These are phyloP conservation scores for Sciaenops ocellatus DNA, from an alignment of 2,797 vertebrate species.

Conservation along the genomic window DNA sequence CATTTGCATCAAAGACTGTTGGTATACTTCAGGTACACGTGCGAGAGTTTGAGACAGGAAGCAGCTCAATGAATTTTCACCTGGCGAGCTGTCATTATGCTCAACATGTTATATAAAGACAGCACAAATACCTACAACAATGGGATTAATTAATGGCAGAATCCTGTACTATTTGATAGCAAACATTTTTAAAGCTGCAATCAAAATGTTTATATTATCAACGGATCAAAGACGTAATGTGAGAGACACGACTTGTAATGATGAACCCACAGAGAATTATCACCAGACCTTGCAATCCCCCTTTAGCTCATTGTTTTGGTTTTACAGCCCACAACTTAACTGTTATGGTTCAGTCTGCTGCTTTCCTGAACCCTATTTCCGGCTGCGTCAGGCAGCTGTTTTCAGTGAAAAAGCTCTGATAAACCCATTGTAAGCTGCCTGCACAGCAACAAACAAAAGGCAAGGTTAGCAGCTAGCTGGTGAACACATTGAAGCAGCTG, in stretches of 20 bases:
- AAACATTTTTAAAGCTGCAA: slow-evolving; percentile 20
- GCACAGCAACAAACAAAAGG: slow-evolving; percentile 5
- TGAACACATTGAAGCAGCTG: neutral
- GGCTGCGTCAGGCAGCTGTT: neutral
- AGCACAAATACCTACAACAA: neutral
- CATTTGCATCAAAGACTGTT: slow-evolving; percentile 45
- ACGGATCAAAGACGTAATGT: slow-evolving; percentile 3
- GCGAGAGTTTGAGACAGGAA: slow-evolving; percentile 27
- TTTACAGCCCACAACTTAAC: neutral
- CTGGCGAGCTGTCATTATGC: neutral
- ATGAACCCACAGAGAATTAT: neutral
- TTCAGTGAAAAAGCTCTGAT: neutral
- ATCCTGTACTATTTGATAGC: neutral
- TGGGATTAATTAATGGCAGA: neutral
- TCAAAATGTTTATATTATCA: slow-evolving; percentile 20
- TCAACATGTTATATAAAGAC: neutral
- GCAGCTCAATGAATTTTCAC: neutral
- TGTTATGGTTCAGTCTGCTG: slow-evolving; percentile 8
- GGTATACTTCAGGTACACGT: slow-evolving; percentile 23
- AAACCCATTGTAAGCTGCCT: neutral
- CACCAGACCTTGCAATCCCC: neutral
- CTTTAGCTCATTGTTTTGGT: slow-evolving; percentile 20
- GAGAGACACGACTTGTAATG: neutral
- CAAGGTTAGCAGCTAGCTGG: neutral
- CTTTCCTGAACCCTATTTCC: slow-evolving; percentile 7